Conservation (phyloP, 2,113 vertebrate species). For the Edolisoma coerulescens region DNA sequence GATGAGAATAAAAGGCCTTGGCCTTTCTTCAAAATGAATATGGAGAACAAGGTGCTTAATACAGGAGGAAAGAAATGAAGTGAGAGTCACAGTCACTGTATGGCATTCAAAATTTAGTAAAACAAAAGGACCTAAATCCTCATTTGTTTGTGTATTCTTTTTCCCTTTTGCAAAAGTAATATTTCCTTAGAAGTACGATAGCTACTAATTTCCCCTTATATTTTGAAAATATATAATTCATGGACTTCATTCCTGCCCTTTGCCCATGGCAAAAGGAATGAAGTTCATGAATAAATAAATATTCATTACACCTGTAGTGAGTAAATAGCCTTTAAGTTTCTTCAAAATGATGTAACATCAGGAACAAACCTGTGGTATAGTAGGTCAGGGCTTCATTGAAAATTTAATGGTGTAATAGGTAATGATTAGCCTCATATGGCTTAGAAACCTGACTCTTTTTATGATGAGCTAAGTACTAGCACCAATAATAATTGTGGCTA, state of each 20-base stretch:
- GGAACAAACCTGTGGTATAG: background rate
- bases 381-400: background rate
- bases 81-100: background rate
- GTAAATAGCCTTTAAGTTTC: background rate
- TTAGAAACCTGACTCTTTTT: background rate
- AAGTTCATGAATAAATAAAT: background rate
- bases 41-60: background rate
- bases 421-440: background rate
- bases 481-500: background rate
- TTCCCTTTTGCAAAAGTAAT: background rate
- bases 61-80: background rate
- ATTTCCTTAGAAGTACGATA: background rate
- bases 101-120: background rate
- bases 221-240: background rate
- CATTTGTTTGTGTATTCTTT: background rate
- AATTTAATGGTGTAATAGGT: background rate
- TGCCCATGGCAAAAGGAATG: background rate
- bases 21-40: background rate
- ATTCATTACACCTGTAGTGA: background rate
- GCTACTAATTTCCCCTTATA: background rate
- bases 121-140: background rate
- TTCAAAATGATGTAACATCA: background rate
- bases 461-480: background rate
- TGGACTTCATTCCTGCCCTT: background rate
- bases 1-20: background rate